A percentile compares a stretch with the other conserved stretches of the same genome.
Conservation (phyloP, 2,113 vertebrate genomes). For the Phainopepla nitens region DNA sequence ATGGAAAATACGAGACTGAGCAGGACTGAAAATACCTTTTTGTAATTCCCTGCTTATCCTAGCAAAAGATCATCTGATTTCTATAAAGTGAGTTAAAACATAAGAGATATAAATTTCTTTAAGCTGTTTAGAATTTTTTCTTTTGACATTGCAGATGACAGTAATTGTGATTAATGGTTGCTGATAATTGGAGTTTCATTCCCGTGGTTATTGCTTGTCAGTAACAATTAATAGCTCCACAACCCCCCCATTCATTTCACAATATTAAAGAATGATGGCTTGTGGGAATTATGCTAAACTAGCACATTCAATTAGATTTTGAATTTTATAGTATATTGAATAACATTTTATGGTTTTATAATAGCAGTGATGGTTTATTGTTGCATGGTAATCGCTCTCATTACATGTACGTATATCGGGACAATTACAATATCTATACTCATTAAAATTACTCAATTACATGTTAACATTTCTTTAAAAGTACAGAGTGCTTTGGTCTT, state of each 20-base stretch:
- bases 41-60: neutral
- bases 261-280: constrained; percentile 73
- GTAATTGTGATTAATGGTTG: constrained; percentile 83
- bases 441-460: constrained; percentile 54
- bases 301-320: constrained; percentile 76
- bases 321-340: constrained; percentile 72
- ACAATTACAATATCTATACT: constrained; percentile 51
- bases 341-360: constrained; percentile 74
- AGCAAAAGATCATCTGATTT: constrained; percentile 40
- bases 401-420: constrained; percentile 59
- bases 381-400: constrained; percentile 65
- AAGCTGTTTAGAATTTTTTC: constrained; percentile 60
- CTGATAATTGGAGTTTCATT: constrained; percentile 83
- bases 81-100: neutral
- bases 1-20: neutral
- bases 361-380: constrained; percentile 65
- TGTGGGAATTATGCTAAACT: constrained; percentile 73
- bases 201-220: constrained; percentile 81
- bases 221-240: constrained; percentile 79
- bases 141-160: constrained; percentile 74
- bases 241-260: constrained; percentile 72
- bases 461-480: constrained; percentile 39
- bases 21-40: neutral
- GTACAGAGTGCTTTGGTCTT: neutral
- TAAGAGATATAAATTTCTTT: constrained; percentile 31